These are phyloP conservation scores for Pterois miles DNA, from an alignment of 2,797 vertebrate species.

Conservation along the genomic window DNA sequence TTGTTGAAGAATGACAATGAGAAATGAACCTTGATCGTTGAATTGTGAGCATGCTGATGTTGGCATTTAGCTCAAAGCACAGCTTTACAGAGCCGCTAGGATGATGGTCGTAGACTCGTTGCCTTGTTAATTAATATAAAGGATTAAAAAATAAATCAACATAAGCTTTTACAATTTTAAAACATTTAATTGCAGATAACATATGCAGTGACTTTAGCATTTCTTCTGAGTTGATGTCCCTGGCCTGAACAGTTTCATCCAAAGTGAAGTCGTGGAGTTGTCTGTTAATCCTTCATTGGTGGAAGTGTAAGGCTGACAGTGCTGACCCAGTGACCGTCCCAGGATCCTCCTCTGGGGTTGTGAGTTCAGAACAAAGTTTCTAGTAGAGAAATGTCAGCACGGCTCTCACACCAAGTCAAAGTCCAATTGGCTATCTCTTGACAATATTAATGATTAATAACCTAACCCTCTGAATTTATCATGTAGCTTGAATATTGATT, in stretches of 20 bases:
- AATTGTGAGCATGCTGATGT: background rate
- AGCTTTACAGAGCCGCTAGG: too few relatives aligned
- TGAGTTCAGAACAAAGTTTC: conserved; percentile 42
- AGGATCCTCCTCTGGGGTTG: background rate
- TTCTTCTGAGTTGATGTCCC: background rate
- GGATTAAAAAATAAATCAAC: background rate
- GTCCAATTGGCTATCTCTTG: conserved; percentile 28
- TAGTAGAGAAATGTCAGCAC: conserved; percentile 36
- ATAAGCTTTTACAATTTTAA: background rate
- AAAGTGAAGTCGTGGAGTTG: background rate
- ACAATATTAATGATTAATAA: conserved; percentile 50
- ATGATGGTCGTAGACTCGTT: background rate
- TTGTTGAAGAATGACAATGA: background rate
- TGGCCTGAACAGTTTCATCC: background rate
- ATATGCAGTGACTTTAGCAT: background rate
- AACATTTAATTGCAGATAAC: background rate
- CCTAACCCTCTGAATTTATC: conserved; percentile 26
- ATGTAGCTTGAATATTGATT: conserved; percentile 51
- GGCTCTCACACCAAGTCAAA: conserved; percentile 18
- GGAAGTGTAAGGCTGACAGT: conserved; percentile 12
- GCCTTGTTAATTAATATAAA: background rate
- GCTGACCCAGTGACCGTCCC: background rate
- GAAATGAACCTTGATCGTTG: background rate
- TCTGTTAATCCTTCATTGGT: conserved; percentile 19
- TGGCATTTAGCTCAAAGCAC: background rate